phyloP scores from a whole-genome alignment of 2,113 vertebrate genomes.

The Campylorhamphus procurvoides region DNA sequence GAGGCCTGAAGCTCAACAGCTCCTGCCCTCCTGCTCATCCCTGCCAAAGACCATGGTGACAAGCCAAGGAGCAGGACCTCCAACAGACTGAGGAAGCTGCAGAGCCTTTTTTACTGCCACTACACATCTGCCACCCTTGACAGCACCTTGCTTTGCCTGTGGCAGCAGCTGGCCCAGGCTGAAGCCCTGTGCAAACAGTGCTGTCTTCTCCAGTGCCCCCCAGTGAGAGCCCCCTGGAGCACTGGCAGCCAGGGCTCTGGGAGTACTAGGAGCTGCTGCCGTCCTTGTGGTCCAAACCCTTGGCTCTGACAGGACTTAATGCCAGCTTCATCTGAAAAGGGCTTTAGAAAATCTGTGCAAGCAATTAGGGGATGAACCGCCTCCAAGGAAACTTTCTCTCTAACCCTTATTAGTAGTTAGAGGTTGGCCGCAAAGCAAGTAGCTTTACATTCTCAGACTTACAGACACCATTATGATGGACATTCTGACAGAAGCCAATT shows the following conservation, averaged over 20 bases:
- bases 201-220: not conserved
- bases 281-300: not conserved
- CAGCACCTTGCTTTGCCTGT: not conserved
- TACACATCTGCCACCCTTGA: not conserved
- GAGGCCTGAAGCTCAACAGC: not conserved
- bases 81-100: not conserved
- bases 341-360: constrained; percentile 48
- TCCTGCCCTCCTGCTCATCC: not conserved
- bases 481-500: not conserved
- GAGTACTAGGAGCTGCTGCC: not conserved
- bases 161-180: not conserved
- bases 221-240: not conserved
- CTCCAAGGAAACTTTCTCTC: constrained; percentile 58
- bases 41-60: not conserved
- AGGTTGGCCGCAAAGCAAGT: constrained; percentile 55
- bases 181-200: not conserved
- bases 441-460: constrained; percentile 66
- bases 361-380: constrained; percentile 33
- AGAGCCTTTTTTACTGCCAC: not conserved
- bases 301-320: not conserved
- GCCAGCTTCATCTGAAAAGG: not conserved
- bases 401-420: constrained; percentile 57
- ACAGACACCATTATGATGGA: constrained; percentile 56
- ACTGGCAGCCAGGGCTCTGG: not conserved
- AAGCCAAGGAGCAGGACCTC: not conserved